phyloP scores from a whole-genome alignment of 2,113 vertebrate genomes.

The Thalassoma bifasciatum region DNA sequence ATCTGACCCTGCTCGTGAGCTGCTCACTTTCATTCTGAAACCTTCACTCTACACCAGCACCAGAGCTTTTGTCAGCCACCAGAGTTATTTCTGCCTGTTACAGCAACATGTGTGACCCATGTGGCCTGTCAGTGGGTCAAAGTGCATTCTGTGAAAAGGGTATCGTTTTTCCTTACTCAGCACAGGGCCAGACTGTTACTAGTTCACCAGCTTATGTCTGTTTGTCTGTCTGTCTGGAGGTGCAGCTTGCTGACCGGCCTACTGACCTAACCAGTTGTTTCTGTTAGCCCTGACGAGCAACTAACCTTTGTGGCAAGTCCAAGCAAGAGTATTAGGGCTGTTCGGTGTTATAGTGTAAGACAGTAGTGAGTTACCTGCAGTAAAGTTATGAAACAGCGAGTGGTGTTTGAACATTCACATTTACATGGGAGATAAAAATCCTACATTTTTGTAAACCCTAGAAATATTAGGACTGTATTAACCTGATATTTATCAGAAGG shows the following conservation, averaged over 20 bases:
- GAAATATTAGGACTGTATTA: too few species aligned
- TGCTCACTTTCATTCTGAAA: constrained; percentile 22
- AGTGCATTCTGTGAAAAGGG: constrained; percentile 33
- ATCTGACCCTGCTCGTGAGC: constrained; percentile 37
- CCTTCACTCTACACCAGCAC: not conserved
- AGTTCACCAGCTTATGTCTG: constrained; percentile 17
- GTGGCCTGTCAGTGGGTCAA: constrained; percentile 28
- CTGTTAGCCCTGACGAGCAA: not conserved
- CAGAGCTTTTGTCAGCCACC: constrained; percentile 27
- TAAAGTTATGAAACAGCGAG: too few species aligned
- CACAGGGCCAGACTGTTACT: constrained; percentile 17
- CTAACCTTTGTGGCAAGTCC: not conserved
- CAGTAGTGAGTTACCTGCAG: not conserved
- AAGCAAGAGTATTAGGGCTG: not conserved
- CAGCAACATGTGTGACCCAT: constrained; percentile 53
- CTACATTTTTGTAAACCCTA: too few species aligned
- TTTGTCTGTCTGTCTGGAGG: not conserved
- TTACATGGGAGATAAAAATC: too few species aligned
- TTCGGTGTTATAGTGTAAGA: not conserved
- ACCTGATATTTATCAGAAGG: too few species aligned
- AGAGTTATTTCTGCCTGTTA: constrained; percentile 50
- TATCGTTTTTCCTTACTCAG: constrained; percentile 34
- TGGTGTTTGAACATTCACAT: too few species aligned
- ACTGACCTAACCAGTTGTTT: not conserved
- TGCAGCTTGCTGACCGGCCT: not conserved